Conservation (phyloP, 1,140 invertebrate genomes). For the Uloborus diversus region DNA sequence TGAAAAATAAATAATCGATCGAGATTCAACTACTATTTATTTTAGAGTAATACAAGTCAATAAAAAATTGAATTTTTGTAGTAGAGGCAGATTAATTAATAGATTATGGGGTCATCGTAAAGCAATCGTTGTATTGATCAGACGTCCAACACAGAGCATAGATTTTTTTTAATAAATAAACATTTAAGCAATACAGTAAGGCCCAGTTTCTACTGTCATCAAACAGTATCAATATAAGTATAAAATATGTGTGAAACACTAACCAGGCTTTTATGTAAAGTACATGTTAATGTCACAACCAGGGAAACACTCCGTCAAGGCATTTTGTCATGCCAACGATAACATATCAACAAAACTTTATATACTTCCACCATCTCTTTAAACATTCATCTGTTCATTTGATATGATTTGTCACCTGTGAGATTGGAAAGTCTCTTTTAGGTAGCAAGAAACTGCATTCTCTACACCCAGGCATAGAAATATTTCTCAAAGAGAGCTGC, state of each 20-base stretch:
- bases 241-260: background rate
- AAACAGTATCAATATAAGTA: background rate
- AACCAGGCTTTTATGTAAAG: background rate
- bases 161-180: too few species aligned
- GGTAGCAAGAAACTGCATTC: background rate
- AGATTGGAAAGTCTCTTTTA: background rate
- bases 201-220: conserved; percentile 1
- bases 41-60: too few species aligned
- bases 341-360: background rate
- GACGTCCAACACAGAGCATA: too few species aligned
- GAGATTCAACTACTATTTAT: too few species aligned
- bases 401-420: background rate
- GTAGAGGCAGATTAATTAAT: too few species aligned
- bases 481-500: too few species aligned
- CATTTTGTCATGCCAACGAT: background rate
- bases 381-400: background rate
- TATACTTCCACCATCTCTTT: background rate
- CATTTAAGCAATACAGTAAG: background rate
- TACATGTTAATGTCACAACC: background rate
- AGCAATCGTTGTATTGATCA: too few species aligned
- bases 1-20: too few species aligned
- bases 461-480: too few species aligned
- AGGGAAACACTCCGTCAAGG: background rate
- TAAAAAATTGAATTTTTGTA: too few species aligned
- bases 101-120: too few species aligned